Percentiles rank a stretch among this genome's conserved stretches.
phyloP scores from a whole-genome alignment of 2,888 invertebrate genomes.

The Lagria hirta region DNA sequence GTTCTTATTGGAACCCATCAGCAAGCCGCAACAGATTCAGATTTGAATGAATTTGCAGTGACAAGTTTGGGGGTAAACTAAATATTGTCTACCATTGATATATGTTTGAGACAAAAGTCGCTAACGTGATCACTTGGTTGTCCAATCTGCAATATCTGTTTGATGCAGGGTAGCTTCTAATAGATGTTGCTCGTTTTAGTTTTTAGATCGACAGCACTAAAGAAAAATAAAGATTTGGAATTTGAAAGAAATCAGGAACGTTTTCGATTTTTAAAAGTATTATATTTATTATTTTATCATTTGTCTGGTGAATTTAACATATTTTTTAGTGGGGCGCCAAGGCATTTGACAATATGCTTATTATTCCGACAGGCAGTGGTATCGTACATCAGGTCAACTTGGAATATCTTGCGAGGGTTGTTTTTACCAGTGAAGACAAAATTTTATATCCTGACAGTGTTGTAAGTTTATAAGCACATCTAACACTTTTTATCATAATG shows the following conservation, averaged over 20 bases:
- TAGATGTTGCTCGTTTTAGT: too few species aligned
- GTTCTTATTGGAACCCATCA: too few species aligned
- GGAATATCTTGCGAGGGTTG: conserved; percentile 89
- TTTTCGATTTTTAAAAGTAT: conserved; percentile 92
- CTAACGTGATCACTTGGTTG: too few species aligned
- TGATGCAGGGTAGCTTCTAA: too few species aligned
- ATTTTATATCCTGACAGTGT: conserved; percentile 74
- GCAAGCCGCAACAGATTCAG: too few species aligned
- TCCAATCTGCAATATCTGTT: too few species aligned
- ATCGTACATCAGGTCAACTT: conserved; percentile 99
- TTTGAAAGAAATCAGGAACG: conserved; percentile 92
- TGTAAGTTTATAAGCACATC: conserved; percentile 44
- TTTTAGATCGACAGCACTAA: conserved; percentile 78
- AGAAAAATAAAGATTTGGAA: conserved; percentile 91
- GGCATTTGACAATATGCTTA: conserved; percentile 92
- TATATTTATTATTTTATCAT: too few species aligned
- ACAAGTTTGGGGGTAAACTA: too few species aligned
- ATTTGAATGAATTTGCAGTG: too few species aligned
- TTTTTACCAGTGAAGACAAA: conserved; percentile 70
- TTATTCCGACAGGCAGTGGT: conserved; percentile 97
- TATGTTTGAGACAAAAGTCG: too few species aligned
- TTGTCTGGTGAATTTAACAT: conserved; percentile 9
- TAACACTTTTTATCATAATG: conserved; percentile 3
- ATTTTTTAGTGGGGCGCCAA: conserved; percentile 88
- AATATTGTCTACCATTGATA: too few species aligned